phyloP scores from a whole-genome alignment of 2,888 invertebrate genomes.

The Pegoplata infirma region DNA sequence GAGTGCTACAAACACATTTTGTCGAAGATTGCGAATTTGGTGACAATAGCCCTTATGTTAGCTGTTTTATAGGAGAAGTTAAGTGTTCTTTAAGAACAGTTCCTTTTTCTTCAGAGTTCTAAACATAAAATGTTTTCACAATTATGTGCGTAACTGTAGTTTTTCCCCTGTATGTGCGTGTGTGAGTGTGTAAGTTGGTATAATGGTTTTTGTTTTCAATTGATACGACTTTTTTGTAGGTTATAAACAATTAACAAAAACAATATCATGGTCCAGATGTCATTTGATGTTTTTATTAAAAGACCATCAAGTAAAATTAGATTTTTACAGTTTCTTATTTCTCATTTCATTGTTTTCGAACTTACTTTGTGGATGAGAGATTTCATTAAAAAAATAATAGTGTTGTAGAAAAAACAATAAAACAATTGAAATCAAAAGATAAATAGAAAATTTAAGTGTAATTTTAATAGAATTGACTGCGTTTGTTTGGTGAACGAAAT shows the following conservation, averaged over 20 bases:
- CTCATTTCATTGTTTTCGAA: constrained; percentile 19
- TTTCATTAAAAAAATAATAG: background rate
- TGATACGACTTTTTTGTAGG: background rate
- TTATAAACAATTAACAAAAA: constrained; percentile 46
- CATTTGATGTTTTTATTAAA: constrained; percentile 18
- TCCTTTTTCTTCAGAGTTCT: too few species aligned
- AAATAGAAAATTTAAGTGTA: constrained; percentile 16
- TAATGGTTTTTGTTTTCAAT: background rate
- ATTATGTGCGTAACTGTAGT: too few species aligned
- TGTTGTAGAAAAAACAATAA: too few species aligned
- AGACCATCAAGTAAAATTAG: constrained; percentile 33
- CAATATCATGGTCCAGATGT: constrained; percentile 44
- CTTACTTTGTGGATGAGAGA: background rate
- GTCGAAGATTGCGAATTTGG: too few species aligned
- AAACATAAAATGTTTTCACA: too few species aligned
- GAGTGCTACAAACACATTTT: too few species aligned
- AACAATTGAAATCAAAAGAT: background rate
- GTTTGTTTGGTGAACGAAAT: background rate
- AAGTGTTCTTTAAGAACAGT: too few species aligned
- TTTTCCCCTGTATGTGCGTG: background rate
- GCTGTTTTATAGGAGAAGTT: too few species aligned
- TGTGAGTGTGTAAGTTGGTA: background rate
- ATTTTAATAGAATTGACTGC: constrained; percentile 14
- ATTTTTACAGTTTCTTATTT: constrained; percentile 17
- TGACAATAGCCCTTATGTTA: too few species aligned